Conservation (phyloP, 2,113 vertebrate genomes). For the Dascyllus trimaculatus region DNA sequence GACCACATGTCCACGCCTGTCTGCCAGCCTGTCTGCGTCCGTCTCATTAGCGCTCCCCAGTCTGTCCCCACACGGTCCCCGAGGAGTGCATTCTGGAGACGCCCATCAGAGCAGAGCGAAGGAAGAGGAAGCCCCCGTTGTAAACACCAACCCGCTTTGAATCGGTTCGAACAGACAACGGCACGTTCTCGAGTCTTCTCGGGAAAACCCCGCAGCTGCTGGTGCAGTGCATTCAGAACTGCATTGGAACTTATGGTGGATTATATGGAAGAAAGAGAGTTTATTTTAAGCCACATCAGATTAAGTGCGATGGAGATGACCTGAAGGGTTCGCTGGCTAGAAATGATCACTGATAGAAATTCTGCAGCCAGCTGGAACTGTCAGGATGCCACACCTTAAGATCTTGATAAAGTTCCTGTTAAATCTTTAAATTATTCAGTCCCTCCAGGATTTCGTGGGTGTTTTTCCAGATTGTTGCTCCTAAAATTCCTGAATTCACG, state of each 20-base stretch:
- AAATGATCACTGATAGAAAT: constrained; percentile 15
- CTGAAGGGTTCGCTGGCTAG: not conserved
- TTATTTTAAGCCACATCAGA: not conserved
- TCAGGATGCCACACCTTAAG: not conserved
- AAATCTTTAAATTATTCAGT: not conserved
- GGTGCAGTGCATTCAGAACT: not conserved
- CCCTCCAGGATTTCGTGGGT: too few species aligned
- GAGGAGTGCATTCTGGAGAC: constrained; percentile 64
- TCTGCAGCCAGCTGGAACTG: not conserved
- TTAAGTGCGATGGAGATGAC: not conserved
- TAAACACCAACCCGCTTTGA: constrained; percentile 77
- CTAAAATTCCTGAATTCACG: too few species aligned
- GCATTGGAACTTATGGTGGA: not conserved
- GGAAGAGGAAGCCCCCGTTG: constrained; percentile 73
- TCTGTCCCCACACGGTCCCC: constrained; percentile 60
- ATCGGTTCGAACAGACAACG: constrained; percentile 38
- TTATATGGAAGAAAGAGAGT: not conserved
- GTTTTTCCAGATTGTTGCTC: too few species aligned
- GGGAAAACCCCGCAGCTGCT: constrained; percentile 11
- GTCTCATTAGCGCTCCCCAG: constrained; percentile 56
- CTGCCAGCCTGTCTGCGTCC: constrained; percentile 57
- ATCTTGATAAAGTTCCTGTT: not conserved
- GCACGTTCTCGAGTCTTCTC: constrained; percentile 23
- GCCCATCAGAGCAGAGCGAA: constrained; percentile 67
- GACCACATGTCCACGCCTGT: constrained; percentile 36